Evolutionary conservation across 2,113 vertebrate species (phyloP).

Genomic region (Pseudorasbora parva): DNA sequence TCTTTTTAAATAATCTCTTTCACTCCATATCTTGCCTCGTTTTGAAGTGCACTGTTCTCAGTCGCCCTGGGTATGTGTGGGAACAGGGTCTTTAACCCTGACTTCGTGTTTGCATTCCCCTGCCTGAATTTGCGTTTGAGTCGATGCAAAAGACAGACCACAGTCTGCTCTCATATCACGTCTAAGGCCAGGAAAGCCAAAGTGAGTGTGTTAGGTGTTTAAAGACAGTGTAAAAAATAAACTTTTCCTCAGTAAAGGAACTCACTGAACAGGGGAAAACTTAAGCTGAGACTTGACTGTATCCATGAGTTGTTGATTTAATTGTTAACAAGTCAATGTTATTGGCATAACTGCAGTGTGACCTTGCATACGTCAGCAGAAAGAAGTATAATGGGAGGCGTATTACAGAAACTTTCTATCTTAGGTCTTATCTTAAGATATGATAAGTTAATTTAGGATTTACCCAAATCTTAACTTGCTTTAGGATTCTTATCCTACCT

Average conservation of each 20-base stretch:
- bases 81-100: background rate
- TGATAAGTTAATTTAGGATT: no score
- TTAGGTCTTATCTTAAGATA: no score
- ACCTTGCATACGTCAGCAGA: no score
- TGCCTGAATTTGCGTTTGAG: background rate
- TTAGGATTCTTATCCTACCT: no score
- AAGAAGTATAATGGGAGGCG: no score
- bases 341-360: no score
- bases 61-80: background rate
- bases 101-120: background rate
- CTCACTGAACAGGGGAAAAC: background rate
- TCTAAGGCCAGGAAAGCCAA: conserved; percentile 1
- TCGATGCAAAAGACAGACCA: conserved; percentile 7
- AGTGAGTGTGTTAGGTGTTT: background rate
- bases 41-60: conserved; percentile 8
- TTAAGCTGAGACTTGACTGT: background rate
- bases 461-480: no score
- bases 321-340: background rate
- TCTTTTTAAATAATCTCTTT: conserved; percentile 38
- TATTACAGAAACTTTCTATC: no score
- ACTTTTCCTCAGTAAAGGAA: background rate
- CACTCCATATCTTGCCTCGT: background rate
- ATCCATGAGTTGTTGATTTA: background rate
- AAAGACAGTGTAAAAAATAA: background rate
- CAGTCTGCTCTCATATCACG: conserved; percentile 34